Conservation (phyloP, 1,140 invertebrate genomes). For the Drosophila sulfurigaster region DNA sequence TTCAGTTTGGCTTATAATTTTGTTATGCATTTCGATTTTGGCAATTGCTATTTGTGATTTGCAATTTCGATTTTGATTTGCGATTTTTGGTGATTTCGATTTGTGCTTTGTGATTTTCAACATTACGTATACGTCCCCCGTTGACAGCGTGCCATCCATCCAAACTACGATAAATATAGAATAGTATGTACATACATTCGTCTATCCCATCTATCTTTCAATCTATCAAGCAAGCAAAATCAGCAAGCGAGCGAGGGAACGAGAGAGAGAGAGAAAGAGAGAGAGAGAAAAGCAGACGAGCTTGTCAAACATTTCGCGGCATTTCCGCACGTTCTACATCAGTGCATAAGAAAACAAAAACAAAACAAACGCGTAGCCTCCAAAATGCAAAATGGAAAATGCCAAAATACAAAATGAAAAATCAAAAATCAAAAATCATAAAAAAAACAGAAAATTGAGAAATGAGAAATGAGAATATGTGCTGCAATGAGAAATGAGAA, state of each 20-base stretch:
- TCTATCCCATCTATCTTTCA: background rate
- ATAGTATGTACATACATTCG: background rate
- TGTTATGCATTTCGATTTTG: conserved; percentile 78
- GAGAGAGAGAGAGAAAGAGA: too few relatives aligned
- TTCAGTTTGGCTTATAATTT: conserved; percentile 51
- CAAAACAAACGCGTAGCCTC: background rate
- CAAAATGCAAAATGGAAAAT: conserved; percentile 15
- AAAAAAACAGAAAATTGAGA: background rate
- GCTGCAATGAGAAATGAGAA: background rate
- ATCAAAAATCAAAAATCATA: background rate
- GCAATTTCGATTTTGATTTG: conserved; percentile 56
- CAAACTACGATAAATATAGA: too few relatives aligned
- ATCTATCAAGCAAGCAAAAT: background rate
- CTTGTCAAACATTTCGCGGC: conserved; percentile 32
- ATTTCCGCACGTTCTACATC: conserved; percentile 32
- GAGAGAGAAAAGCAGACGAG: background rate
- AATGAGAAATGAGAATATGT: conserved; percentile 4
- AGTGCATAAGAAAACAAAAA: conserved; percentile 17
- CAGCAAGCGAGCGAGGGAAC: too few relatives aligned
- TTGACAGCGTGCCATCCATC: background rate
- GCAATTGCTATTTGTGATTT: conserved; percentile 54
- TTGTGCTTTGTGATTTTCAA: conserved; percentile 36
- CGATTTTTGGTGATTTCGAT: conserved; percentile 47
- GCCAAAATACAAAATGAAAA: conserved; percentile 7
- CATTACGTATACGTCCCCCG: conserved; percentile 58